Base-by-base conservation (phyloP, 2,113 vertebrate species). In the Zapornia atra region DNA sequence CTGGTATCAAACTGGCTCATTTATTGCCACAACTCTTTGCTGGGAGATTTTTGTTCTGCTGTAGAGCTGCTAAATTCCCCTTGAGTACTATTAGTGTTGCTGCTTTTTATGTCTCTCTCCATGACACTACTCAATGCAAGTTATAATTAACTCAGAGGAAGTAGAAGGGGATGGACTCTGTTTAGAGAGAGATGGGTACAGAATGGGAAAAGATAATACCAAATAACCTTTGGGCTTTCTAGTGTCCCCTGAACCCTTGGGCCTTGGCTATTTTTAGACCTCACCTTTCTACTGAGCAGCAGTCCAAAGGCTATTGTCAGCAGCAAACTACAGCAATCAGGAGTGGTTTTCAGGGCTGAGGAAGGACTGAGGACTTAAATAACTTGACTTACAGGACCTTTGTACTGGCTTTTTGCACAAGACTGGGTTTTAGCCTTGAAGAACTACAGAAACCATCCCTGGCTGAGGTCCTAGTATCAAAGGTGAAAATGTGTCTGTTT, bases 71-170 rank as follows among this genome's bases (percentile, higher is more conserved):
- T 97, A 97, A 97, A 95, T 96, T 96, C 96, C 96, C 94, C 96
- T 87, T 80, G 96, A 97, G 96, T 89, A 91, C 96, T 94, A 96
- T 96, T 97, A 96, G 94, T 95, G 95, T 97, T 96, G 95, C 95
- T 96, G 96, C 88, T 96, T 97, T 97, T 97, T 97, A 97, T 96
- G 96, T 95, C 95, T 97, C 96, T 96, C 96, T 96, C 96, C 96
- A 96, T 89, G 96, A 97, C 94, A 96, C 96, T 94, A 94, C 95
- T 95, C 96, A 97, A 82, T 96, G 96, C 95, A 87, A 97, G 96
- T 97, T 97, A 97, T 96, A 97, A 97, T 97, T 97, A 97, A 97
- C 96, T 96, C 94, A 97, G 89, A 96, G 88, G 93, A 95, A 94
- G 94, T 82, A 96, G 90, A 92, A 97, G 56, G 54, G 89, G 88